phyloP scores from a whole-genome alignment of 2,797 vertebrate genomes.

The Mycteria americana region DNA sequence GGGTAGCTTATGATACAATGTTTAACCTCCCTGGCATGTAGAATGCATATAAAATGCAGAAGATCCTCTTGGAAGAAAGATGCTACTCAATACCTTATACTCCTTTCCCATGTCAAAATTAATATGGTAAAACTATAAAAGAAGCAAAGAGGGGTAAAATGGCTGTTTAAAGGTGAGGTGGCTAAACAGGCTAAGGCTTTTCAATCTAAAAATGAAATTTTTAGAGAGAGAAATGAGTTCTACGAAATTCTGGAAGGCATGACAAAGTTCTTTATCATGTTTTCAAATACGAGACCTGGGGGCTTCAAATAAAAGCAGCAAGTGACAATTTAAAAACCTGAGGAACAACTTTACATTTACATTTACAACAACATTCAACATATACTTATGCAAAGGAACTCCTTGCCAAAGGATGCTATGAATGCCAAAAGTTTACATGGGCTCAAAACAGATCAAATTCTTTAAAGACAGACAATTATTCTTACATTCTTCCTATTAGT shows the following conservation, averaged over 20 bases:
- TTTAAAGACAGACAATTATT: neutral
- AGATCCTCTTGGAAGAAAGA: neutral
- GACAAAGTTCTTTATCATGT: neutral
- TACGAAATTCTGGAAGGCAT: neutral
- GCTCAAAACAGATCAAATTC: neutral
- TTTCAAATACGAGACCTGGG: neutral
- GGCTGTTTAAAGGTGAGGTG: neutral
- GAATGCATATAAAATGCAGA: neutral
- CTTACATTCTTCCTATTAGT: neutral
- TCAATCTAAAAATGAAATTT: neutral
- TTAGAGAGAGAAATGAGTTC: neutral
- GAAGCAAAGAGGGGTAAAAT: neutral
- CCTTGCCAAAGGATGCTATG: neutral
- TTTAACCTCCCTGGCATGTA: neutral
- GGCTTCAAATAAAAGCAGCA: neutral
- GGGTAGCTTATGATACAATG: neutral
- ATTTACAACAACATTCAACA: too few relatives aligned
- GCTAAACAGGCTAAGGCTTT: neutral
- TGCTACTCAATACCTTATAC: neutral
- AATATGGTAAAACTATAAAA: neutral
- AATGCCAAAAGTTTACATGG: neutral
- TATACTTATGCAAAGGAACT: neutral
- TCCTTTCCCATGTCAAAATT: neutral
- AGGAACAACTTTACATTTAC: neutral
- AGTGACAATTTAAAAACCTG: neutral